Conservation (phyloP, 92 coral and sea anemone genomes). For the Palythoa caribaeorum region DNA sequence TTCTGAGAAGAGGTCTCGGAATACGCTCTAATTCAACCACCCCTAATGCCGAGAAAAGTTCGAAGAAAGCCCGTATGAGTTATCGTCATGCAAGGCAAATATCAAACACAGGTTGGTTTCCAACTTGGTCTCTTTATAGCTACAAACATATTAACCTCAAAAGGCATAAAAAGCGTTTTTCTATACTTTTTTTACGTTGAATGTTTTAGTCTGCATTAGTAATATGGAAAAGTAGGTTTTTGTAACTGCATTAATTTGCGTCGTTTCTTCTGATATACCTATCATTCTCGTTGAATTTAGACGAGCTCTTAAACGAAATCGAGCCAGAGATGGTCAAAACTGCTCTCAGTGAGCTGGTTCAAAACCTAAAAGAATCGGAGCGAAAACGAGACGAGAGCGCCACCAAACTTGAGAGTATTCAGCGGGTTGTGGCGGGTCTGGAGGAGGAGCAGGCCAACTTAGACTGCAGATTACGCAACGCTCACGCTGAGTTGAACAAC, state of each 20-base stretch:
- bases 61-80: constrained; percentile 76
- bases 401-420: constrained; percentile 73
- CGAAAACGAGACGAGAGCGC: constrained; percentile 72
- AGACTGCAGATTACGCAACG: constrained; percentile 61
- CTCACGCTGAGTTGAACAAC: constrained; percentile 73
- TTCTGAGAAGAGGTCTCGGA: constrained; percentile 78
- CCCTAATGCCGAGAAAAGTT: constrained; percentile 63
- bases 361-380: constrained; percentile 77
- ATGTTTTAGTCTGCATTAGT: not conserved
- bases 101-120: constrained; percentile 53
- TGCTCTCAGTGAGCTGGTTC: constrained; percentile 72
- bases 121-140: not conserved
- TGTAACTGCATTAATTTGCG: not conserved
- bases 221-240: not conserved
- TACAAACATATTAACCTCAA: not conserved
- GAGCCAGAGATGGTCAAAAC: constrained; percentile 80
- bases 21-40: constrained; percentile 68
- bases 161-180: not conserved
- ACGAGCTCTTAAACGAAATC: constrained; percentile 84
- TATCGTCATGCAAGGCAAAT: constrained; percentile 65
- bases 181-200: too few relatives aligned
- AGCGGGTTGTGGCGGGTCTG: constrained; percentile 64
- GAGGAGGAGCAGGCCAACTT: constrained; percentile 78
- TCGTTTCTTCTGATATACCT: too few relatives aligned
- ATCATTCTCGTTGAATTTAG: constrained; percentile 23